Conservation (phyloP, 2,888 invertebrate genomes). For the Philereme vetulata region DNA sequence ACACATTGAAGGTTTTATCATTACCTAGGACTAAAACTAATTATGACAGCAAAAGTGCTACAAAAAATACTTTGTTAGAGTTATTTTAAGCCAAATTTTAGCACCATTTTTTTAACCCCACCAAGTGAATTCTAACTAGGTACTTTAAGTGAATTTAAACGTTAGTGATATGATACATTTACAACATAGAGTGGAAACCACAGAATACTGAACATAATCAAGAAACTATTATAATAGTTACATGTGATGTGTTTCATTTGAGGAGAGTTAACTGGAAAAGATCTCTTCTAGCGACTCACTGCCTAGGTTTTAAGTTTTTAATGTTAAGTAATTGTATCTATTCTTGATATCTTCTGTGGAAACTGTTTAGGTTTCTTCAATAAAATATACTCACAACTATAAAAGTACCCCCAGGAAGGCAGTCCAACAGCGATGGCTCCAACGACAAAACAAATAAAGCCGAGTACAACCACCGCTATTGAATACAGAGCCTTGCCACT, state of each 20-base stretch:
- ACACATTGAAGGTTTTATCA: neutral
- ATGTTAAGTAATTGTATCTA: too few relatives aligned
- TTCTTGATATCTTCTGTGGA: too few relatives aligned
- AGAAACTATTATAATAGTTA: too few relatives aligned
- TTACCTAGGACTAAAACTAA: neutral
- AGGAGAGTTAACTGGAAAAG: too few relatives aligned
- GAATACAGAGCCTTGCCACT: conserved; percentile 87
- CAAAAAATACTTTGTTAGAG: neutral
- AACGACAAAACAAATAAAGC: conserved; percentile 91
- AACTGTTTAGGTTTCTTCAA: neutral
- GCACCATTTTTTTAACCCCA: neutral
- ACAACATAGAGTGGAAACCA: too few relatives aligned
- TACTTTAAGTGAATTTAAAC: too few relatives aligned
- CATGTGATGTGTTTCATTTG: too few relatives aligned
- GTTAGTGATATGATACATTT: too few relatives aligned
- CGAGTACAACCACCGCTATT: conserved; percentile 87
- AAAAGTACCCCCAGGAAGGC: conserved; percentile 94
- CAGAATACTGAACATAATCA: too few relatives aligned
- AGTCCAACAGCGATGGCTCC: conserved; percentile 93
- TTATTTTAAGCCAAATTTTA: conserved; percentile 1
- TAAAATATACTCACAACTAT: conserved; percentile 83
- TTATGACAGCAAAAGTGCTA: neutral
- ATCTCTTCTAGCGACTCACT: too few relatives aligned
- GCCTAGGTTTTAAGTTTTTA: too few relatives aligned
- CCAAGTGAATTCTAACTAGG: neutral